Conservation (phyloP, 2,797 vertebrate species). For the Anas bernieri region DNA sequence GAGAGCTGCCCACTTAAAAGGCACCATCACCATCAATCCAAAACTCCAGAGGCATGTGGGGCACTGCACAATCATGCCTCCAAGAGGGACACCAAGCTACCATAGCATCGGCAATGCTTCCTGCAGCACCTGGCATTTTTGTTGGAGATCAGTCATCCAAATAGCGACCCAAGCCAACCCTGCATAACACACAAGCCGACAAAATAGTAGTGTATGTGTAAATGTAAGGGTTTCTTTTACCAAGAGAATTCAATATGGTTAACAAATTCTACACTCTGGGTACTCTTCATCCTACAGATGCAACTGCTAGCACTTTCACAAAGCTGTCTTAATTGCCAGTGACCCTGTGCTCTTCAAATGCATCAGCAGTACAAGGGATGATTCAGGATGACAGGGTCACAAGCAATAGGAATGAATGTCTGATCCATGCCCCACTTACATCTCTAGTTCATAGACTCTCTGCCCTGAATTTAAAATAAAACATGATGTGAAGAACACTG, state of each 20-base stretch:
- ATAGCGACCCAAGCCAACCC: not conserved
- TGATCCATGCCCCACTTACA: constrained; percentile 25
- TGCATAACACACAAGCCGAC: not conserved
- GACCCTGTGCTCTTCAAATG: constrained; percentile 47
- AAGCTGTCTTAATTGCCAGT: constrained; percentile 55
- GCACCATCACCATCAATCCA: not conserved
- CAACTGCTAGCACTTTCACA: constrained; percentile 22
- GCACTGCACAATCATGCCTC: not conserved
- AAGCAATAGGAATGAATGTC: not conserved
- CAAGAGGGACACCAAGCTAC: not conserved
- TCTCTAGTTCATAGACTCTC: not conserved
- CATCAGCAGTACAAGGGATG: constrained; percentile 11
- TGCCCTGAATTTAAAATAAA: not conserved
- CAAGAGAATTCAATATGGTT: not conserved
- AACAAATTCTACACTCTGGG: constrained; percentile 33
- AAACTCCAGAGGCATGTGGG: not conserved
- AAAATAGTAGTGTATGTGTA: not conserved
- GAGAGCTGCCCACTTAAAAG: constrained; percentile 3
- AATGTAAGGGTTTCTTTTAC: constrained; percentile 8
- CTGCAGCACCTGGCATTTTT: not conserved
- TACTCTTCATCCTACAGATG: constrained; percentile 41
- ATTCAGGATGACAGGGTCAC: constrained; percentile 52
- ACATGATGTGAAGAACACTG: not conserved
- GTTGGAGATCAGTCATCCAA: not conserved
- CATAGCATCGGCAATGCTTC: not conserved